A percentile compares a stretch with the other conserved stretches of the same genome.
Evolutionary conservation across 2,113 vertebrate genomes (phyloP).

Genomic region (Salminus brasiliensis): DNA sequence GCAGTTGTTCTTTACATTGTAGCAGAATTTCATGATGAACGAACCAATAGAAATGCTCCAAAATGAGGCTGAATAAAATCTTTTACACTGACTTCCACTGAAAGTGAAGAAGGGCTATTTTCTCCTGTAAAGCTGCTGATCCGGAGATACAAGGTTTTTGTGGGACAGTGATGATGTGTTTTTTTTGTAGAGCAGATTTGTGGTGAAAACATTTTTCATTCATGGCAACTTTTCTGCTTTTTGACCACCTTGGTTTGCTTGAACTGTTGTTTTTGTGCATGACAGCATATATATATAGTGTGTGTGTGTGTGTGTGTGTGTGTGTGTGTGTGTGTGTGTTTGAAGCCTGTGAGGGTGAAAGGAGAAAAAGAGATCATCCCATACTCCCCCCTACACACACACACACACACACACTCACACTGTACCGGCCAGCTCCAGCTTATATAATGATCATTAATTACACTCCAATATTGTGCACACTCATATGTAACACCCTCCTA

Average conservation of each 20-base stretch:
- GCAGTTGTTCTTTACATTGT: too few species aligned
- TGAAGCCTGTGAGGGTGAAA: background rate
- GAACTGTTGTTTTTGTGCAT: background rate
- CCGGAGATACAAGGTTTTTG: too few species aligned
- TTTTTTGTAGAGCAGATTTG: too few species aligned
- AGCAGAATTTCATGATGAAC: too few species aligned
- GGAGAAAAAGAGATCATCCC: conserved; percentile 5
- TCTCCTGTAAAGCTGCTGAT: too few species aligned
- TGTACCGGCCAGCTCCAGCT: conserved; percentile 38
- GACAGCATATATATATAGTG: background rate
- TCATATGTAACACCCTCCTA: conserved; percentile 46
- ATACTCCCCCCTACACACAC: background rate
- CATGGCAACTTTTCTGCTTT: too few species aligned
- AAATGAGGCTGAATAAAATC: too few species aligned
- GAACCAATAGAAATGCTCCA: too few species aligned
- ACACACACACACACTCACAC: conserved; percentile 20
- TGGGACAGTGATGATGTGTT: too few species aligned
- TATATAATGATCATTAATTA: conserved; percentile 64
- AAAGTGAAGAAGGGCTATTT: too few species aligned
- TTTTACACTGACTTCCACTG: too few species aligned
- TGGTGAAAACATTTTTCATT: too few species aligned
- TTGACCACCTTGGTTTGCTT: background rate
- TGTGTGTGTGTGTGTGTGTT: conserved; percentile 17
- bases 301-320: background rate
- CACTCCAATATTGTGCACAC: conserved; percentile 40